Conservation (phyloP, 2,113 vertebrate species). For the Astatoreochromis straeleni region DNA sequence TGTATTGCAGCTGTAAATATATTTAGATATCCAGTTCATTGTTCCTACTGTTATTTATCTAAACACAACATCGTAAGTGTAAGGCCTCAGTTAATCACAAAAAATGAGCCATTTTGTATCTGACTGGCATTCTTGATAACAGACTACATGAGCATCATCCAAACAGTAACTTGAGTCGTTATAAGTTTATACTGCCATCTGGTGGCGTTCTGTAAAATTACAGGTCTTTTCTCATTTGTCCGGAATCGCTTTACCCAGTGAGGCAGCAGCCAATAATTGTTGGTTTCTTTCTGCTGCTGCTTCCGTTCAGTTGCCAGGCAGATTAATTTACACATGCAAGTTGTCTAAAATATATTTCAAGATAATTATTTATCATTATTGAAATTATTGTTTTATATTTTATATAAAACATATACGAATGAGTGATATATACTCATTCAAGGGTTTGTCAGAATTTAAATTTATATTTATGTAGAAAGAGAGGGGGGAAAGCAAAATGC, state of each 20-base stretch:
- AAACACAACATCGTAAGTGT: background rate
- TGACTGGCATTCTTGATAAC: background rate
- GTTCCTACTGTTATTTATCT: accelerated
- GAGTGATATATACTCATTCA: background rate
- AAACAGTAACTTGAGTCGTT: background rate
- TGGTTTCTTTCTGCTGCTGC: conserved; percentile 12
- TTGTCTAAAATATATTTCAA: background rate
- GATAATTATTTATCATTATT: background rate
- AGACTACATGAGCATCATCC: background rate
- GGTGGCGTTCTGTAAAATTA: background rate
- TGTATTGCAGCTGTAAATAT: background rate
- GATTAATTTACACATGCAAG: conserved; percentile 1
- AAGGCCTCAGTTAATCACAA: background rate
- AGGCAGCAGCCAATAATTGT: conserved; percentile 47
- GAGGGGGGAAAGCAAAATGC: accelerated
- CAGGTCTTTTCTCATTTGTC: conserved; percentile 43
- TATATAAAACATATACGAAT: background rate
- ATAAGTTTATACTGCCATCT: conserved; percentile 8
- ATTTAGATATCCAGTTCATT: background rate
- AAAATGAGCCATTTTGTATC: background rate
- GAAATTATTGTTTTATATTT: background rate
- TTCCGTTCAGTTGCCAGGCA: conserved; percentile 57
- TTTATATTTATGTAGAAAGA: background rate
- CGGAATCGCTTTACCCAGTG: background rate
- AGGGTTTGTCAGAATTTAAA: background rate